Percentiles rank a stretch among this genome's conserved stretches.
These are phyloP conservation scores for Embidobia sp. DNA, from an alignment of 2,888 invertebrate species.

Conservation along the genomic window DNA sequence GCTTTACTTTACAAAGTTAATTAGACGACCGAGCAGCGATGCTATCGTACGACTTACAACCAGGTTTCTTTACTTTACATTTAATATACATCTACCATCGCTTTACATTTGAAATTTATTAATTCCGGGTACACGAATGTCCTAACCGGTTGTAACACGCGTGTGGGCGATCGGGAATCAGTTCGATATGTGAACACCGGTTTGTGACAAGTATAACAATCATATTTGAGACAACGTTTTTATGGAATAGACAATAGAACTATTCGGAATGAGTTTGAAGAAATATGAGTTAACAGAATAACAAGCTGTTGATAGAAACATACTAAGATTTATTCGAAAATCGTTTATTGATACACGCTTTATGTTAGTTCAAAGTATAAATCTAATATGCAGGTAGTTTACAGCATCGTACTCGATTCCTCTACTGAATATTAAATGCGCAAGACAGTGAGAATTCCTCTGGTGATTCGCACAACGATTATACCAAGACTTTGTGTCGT, in stretches of 20 bases:
- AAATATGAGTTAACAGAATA: too few relatives aligned
- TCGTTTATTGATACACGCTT: slow-evolving; percentile 3
- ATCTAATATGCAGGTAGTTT: slow-evolving; percentile 43
- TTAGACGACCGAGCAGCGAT: slow-evolving; percentile 31
- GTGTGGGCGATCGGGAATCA: slow-evolving; percentile 20
- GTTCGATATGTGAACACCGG: neutral
- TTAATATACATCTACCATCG: slow-evolving; percentile 38
- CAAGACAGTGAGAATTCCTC: slow-evolving; percentile 45
- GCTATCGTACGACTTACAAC: slow-evolving; percentile 32
- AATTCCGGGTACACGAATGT: slow-evolving; percentile 14
- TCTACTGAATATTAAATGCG: slow-evolving; percentile 44
- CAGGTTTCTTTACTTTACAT: slow-evolving; percentile 48
- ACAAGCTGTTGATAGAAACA: too few relatives aligned
- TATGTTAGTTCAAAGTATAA: slow-evolving; percentile 27
- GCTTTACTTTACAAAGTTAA: slow-evolving; percentile 50
- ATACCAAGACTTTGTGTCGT: slow-evolving; percentile 21
- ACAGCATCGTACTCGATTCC: slow-evolving; percentile 39
- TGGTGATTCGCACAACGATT: slow-evolving; percentile 49
- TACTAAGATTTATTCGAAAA: too few relatives aligned
- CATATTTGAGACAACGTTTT: slow-evolving; percentile 1
- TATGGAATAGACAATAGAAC: slow-evolving; percentile 7
- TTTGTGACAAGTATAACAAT: slow-evolving; percentile 11
- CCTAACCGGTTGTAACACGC: slow-evolving; percentile 12
- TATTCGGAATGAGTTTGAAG: neutral
- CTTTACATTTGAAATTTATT: slow-evolving; percentile 27